phyloP scores from a whole-genome alignment of 2,888 invertebrate species.

The Rhorus exstirpatorius region DNA sequence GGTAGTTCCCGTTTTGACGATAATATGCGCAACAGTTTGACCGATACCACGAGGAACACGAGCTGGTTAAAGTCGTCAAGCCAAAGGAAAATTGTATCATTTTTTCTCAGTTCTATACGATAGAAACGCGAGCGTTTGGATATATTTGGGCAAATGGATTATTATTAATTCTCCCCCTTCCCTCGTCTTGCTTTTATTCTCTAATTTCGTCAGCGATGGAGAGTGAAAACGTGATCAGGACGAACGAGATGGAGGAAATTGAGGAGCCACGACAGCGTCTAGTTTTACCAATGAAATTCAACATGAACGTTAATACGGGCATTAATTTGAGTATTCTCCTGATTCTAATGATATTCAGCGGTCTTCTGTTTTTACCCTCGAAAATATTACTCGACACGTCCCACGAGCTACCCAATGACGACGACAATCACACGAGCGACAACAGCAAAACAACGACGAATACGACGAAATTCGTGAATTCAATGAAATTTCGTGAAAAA shows the following conservation, averaged over 20 bases:
- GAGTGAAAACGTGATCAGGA: conserved; percentile 39
- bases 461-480: conserved; percentile 31
- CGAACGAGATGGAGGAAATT: conserved; percentile 21
- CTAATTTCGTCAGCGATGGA: conserved; percentile 19
- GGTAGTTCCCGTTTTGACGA: conserved; percentile 75
- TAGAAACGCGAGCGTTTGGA: conserved; percentile 19
- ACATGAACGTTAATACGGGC: conserved; percentile 72
- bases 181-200: not conserved
- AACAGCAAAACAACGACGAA: conserved; percentile 10
- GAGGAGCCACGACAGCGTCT: conserved; percentile 38
- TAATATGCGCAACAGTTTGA: conserved; percentile 82
- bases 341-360: conserved; percentile 80
- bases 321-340: conserved; percentile 81
- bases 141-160: not conserved
- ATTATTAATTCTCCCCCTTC: no score
- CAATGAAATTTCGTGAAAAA: conserved; percentile 52
- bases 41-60: conserved; percentile 64
- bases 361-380: conserved; percentile 79
- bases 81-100: conserved; percentile 10
- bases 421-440: not conserved
- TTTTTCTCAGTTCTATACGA: conserved; percentile 22
- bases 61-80: conserved; percentile 35
- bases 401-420: conserved; percentile 68
- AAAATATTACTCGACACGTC: conserved; percentile 78
- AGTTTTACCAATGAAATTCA: conserved; percentile 42